Base-by-base conservation (phyloP, 2,113 vertebrate species). In the Tichodroma muraria region DNA sequence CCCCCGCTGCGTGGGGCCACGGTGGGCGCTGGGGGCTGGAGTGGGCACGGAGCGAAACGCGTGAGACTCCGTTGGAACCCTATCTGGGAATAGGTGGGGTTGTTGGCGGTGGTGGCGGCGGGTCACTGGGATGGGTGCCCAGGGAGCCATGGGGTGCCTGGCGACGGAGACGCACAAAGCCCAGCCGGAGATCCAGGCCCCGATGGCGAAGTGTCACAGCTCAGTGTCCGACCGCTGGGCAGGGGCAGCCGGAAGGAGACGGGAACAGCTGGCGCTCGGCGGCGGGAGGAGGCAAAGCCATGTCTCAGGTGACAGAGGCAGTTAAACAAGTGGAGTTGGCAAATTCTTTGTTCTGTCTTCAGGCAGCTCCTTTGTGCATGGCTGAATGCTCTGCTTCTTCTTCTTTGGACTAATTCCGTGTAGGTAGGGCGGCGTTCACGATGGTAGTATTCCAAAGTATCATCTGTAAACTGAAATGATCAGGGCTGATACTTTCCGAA, bases 81-180 rank as follows among this genome's bases (percentile, higher is more conserved):
- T n/a, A 0, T 3, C 1, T 1, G 13, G 42, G 23, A 25, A 8
- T 3, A 3, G 0, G 0, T 1, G 69, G 23, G 24, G 5, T 0
- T 44, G 50, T 10, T 8, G 28, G 11, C 3, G 40, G 0, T 44
- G 50, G 9, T 8, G 28, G 11, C 3, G 40, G 14, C 1, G 10
- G 27, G n/a, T 33, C 4, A 0, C 14, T 37, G 63, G 59, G 27
- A 2, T 15, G 4, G 21, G 70, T 21, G 15, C 24, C 42, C 6
- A 0, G 1, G 44, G 45, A 73, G 25, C n/a, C 52, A 0, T 1
- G 28, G 35, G 9, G 37, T 24, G 37, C 24, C 20, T 3, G 2
- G 57, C 54, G 2, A 0, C 13, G 57, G 38, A 4, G 30, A 8
- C 3, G 1, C 33, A 31, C 49, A 18, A 11, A 75, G 57, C 21